Evolutionary conservation across 1,140 invertebrate species (phyloP).

Genomic region (Drosophila subobscura): DNA sequence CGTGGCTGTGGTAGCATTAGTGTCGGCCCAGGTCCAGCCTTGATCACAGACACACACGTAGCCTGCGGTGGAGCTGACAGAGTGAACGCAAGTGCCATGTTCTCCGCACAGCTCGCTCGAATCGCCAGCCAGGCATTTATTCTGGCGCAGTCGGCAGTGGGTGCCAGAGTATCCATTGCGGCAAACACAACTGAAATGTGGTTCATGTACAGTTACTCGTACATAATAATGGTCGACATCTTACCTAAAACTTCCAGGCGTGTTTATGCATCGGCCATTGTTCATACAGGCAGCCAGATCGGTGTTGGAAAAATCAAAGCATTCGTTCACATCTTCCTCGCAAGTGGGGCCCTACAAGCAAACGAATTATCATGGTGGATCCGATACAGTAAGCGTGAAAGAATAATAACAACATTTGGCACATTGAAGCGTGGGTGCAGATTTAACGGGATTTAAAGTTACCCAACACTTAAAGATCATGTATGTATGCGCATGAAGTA

Average conservation of each 20-base stretch:
- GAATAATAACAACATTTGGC: neutral
- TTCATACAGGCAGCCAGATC: constrained; percentile 94
- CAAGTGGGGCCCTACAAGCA: constrained; percentile 88
- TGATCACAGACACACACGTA: constrained; percentile 92
- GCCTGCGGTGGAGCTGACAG: constrained; percentile 83
- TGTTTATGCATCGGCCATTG: constrained; percentile 93
- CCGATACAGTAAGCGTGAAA: neutral
- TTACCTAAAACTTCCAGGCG: constrained; percentile 90
- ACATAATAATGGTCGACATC: constrained; percentile 10
- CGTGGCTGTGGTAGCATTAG: constrained; percentile 85
- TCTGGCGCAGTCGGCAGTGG: constrained; percentile 89
- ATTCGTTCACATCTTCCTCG: constrained; percentile 94
- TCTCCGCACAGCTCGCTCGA: constrained; percentile 93
- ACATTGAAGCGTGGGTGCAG: too few species aligned
- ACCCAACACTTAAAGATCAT: neutral
- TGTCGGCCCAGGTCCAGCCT: constrained; percentile 91
- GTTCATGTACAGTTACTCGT: too few species aligned
- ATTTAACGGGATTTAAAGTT: too few species aligned
- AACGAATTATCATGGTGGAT: too few species aligned
- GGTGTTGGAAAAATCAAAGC: constrained; percentile 89
- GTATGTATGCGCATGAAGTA: neutral
- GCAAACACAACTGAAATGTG: constrained; percentile 89
- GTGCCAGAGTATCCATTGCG: constrained; percentile 90
- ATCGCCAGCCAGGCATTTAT: constrained; percentile 89
- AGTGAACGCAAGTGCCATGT: constrained; percentile 91